phyloP scores from a whole-genome alignment of 2,888 invertebrate species.

The Toxonevra muliebris region DNA sequence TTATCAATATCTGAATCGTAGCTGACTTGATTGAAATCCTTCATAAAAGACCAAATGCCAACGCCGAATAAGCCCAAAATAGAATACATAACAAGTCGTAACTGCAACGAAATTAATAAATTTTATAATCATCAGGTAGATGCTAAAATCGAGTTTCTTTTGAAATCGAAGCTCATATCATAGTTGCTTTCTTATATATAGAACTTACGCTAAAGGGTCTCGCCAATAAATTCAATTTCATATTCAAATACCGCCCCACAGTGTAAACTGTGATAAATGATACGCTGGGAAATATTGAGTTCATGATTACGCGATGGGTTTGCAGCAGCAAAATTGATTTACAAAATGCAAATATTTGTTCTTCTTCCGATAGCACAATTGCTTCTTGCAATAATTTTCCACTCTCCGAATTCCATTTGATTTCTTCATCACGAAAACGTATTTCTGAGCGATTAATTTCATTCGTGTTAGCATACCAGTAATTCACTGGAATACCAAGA shows the following conservation, averaged over 20 bases:
- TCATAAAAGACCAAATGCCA: constrained; percentile 72
- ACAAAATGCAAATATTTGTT: constrained; percentile 83
- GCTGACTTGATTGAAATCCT: constrained; percentile 72
- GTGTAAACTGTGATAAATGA: constrained; percentile 68
- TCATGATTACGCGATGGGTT: constrained; percentile 69
- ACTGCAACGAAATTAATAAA: constrained; percentile 37
- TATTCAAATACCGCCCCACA: constrained; percentile 68
- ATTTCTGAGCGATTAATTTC: constrained; percentile 71
- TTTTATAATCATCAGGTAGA: too few relatives aligned
- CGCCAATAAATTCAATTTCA: constrained; percentile 67
- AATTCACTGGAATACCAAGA: constrained; percentile 80
- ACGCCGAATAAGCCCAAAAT: constrained; percentile 69
- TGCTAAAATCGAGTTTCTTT: too few relatives aligned
- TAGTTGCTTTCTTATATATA: neutral
- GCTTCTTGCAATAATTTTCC: constrained; percentile 73
- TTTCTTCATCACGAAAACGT: constrained; percentile 69
- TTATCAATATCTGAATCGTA: constrained; percentile 74
- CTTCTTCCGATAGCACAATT: constrained; percentile 78
- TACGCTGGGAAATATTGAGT: constrained; percentile 68
- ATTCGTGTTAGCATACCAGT: constrained; percentile 68
- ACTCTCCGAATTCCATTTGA: constrained; percentile 73
- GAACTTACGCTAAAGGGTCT: constrained; percentile 66
- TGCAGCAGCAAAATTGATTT: constrained; percentile 75
- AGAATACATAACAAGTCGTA: constrained; percentile 67
- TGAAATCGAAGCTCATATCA: too few relatives aligned